Evolutionary conservation across 2,113 vertebrate species (phyloP), one percentile per base, ranked within the genome.

Genomic region (Muscicapa adusta): DNA sequence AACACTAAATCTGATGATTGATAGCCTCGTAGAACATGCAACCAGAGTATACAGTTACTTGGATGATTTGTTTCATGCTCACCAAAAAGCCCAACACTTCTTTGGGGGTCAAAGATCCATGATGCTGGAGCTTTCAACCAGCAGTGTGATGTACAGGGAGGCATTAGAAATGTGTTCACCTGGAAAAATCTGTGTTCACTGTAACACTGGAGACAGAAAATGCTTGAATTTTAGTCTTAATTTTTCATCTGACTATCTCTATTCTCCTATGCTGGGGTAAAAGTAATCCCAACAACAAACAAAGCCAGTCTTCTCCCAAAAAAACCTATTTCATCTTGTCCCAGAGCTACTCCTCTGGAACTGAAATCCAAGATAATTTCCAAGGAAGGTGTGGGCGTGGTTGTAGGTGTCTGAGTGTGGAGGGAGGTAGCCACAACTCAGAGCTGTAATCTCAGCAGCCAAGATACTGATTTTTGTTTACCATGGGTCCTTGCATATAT

Each of bases 381-480:
- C 43, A 71, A 78, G 71, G 50, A 93, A 85, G 53, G 36, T 70
- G 57, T 48, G 18, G 48, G 24, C 19, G 5, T 74, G 73, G 34
- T 33, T 58, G 74, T 74, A 75, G 72, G 82, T 91, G 72, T 91
- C 88, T 96, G 88, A 91, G 76, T 45, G 42, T 45, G 40, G n/a
- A 82, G 43, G 50, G 42, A 91, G 33, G 48, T 84, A 96, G 92
- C 84, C 92, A 94, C 68, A 96, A 96, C 77, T 92, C 77, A 54
- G 62, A 81, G 42, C 36, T 89, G 57, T 83, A 92, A 89, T 95
- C 81, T 96, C 57, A 78, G 50, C 67, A 50, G 25, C 14, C 36
- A 56, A 96, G 65, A 84, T 48, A 88, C 40, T 84, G 48, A 18
- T 10, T 81, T 84, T 76, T 96, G 34, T 95, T 95, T 93, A 67